Base-by-base conservation (phyloP, 2,888 invertebrate genomes). In the Noctua comes region DNA sequence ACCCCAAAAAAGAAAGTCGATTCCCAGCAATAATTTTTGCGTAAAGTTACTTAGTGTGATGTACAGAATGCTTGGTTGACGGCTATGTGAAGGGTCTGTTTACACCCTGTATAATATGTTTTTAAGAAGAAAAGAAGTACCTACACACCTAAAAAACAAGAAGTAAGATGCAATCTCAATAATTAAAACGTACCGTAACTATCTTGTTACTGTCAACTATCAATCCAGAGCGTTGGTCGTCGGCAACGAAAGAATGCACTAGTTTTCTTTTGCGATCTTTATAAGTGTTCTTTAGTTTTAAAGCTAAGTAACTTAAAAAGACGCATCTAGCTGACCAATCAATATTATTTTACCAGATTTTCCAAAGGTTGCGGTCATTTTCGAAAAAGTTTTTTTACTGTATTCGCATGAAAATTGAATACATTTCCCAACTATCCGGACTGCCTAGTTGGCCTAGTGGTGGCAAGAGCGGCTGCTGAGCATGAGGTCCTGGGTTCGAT, bases 161-260 rank as follows among this genome's bases (percentile, higher is more conserved):
- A 21, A 31, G 10, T 74, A 51, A 36, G 10, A 7, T 36, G 27
- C 82, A 81, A 82, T 74, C 43, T 24, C 27, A 59, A 51, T 81
- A 81, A 74, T 74, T 81, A 74, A 74, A 54, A 40, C 16, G 36
- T 11, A 24, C 18, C n/a, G 21, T 40, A 57, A 57, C 16, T 81
- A 54, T 75, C 11, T 51, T 81, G 66, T 82, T 74, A 51, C 21
- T 57, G 31, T 40, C 8, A 71, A 10, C 64, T 54, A 40, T 73
- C 57, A 80, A 80, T 79, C 27, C 57, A 57, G 27, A 27, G 66
- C 36, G 7, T 43, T 80, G 51, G 36, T 54, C 76, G 59, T 82
- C 59, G n/a, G 18, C 24, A 59, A 36, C 36, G 27, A 51, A 46
- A 54, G 43, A 75, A 62, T 62, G 24, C 21, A 68, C 13, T 1